Percentiles rank a stretch among this genome's conserved stretches.
phyloP scores from a whole-genome alignment of 1,140 invertebrate genomes.

The Bombus pyrosoma region DNA sequence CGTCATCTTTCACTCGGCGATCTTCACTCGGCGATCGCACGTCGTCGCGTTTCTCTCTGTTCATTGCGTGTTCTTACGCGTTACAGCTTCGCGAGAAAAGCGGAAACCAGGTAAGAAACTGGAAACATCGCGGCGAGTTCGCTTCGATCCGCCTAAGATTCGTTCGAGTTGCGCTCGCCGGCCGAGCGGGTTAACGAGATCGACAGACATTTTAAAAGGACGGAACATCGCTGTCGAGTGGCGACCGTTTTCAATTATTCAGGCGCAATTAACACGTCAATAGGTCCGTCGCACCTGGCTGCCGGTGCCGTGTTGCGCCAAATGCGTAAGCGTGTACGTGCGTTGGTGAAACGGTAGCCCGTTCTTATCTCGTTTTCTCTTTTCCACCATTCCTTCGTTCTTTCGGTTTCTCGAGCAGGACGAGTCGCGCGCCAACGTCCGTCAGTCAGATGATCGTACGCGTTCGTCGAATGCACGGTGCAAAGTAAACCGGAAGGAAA shows the following conservation, averaged over 20 bases:
- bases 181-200: slow-evolving; percentile 73
- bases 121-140: too few relatives aligned
- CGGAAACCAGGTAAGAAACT: too few relatives aligned
- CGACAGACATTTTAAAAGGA: slow-evolving; percentile 77
- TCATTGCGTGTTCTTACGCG: too few relatives aligned
- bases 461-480: too few relatives aligned
- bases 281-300: slow-evolving; percentile 77
- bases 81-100: too few relatives aligned
- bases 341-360: too few relatives aligned
- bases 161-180: not conserved
- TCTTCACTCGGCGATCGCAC: too few relatives aligned
- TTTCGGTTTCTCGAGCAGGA: not conserved
- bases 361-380: not conserved
- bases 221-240: slow-evolving; percentile 66
- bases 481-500: not conserved
- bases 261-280: slow-evolving; percentile 80
- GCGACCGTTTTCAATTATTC: slow-evolving; percentile 77
- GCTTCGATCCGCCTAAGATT: too few relatives aligned
- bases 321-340: slow-evolving; percentile 59
- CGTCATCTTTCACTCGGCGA: too few relatives aligned
- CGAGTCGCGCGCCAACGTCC: too few relatives aligned
- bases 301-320: slow-evolving; percentile 70
- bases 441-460: too few relatives aligned
- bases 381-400: slow-evolving; percentile 44
- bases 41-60: too few relatives aligned